Percentiles rank a stretch among this genome's conserved stretches.
These are phyloP conservation scores for Blennius ocellaris DNA, from an alignment of 2,113 vertebrate genomes.

Conservation along the genomic window DNA sequence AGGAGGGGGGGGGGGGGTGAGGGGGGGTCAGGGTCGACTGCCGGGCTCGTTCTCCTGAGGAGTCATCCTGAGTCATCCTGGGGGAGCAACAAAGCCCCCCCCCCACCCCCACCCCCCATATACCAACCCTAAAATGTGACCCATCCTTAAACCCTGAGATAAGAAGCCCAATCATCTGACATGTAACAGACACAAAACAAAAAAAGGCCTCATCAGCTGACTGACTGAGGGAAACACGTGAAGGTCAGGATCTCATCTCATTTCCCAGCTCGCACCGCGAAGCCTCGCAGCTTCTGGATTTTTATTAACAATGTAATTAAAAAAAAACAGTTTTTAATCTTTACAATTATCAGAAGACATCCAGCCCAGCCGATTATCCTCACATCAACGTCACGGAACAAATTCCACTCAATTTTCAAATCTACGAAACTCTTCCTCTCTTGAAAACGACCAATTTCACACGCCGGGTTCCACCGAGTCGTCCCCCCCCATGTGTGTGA, in stretches of 20 bases:
- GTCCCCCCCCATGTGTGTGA: conserved; percentile 14
- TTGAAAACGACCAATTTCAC: conserved; percentile 48
- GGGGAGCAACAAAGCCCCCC: conserved; percentile 18
- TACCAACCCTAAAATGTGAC: no score
- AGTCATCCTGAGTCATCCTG: conserved; percentile 74
- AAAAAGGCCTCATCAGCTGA: not conserved
- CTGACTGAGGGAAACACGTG: not conserved
- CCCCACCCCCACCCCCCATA: conserved; percentile 6
- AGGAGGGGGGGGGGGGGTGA: no score
- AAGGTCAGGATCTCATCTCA: conserved; percentile 24
- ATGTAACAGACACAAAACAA: not conserved
- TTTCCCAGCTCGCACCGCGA: not conserved
- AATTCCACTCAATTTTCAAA: conserved; percentile 32
- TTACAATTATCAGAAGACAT: conserved; percentile 34
- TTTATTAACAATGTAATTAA: conserved; percentile 33
- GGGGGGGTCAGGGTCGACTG: conserved; percentile 62
- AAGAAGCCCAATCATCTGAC: no score
- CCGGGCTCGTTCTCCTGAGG: conserved; percentile 57
- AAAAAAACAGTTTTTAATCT: conserved; percentile 29
- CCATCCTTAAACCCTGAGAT: no score
- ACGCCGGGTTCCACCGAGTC: conserved; percentile 8
- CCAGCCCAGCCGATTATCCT: conserved; percentile 27
- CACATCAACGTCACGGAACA: conserved; percentile 7
- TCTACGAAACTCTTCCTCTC: conserved; percentile 9
- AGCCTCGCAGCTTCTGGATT: not conserved